phyloP scores from a whole-genome alignment of 2,888 invertebrate genomes.

The Sepioteuthis lessoniana region DNA sequence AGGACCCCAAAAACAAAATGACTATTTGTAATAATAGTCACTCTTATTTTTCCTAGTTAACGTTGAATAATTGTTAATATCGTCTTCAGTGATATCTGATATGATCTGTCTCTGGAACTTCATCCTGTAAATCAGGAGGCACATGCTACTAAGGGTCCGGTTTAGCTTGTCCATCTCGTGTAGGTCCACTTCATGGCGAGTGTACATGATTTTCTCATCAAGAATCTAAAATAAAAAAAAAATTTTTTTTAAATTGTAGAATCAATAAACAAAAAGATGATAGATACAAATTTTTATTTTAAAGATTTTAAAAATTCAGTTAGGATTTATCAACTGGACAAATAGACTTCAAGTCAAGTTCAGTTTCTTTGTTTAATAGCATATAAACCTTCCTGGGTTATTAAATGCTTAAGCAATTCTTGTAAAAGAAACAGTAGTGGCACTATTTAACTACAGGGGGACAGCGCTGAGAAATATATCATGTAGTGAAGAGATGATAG shows the following conservation, averaged over 20 bases:
- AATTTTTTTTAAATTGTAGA: too few species aligned
- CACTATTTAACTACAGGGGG: too few species aligned
- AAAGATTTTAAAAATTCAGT: too few species aligned
- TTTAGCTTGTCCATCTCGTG: constrained; percentile 87
- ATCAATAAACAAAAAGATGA: constrained; percentile 40
- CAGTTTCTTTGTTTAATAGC: too few species aligned
- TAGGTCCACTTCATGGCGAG: constrained; percentile 85
- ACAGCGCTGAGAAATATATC: too few species aligned
- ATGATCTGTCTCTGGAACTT: constrained; percentile 69
- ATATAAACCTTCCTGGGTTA: too few species aligned
- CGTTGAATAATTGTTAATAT: constrained; percentile 54
- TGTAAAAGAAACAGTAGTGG: too few species aligned
- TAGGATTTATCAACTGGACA: too few species aligned
- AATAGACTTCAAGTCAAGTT: too few species aligned
- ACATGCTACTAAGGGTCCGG: constrained; percentile 86
- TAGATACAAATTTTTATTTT: neutral
- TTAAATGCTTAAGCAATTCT: too few species aligned
- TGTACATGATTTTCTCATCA: constrained; percentile 88
- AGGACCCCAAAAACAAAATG: too few species aligned
- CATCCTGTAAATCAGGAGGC: constrained; percentile 81
- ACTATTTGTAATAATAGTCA: constrained; percentile 19
- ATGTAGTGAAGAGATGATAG: too few species aligned
- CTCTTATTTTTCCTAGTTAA: constrained; percentile 43
- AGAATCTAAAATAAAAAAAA: constrained; percentile 78
- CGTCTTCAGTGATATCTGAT: constrained; percentile 63